These are phyloP conservation scores for Pyrrhura leucotis DNA, from an alignment of 2,797 vertebrate genomes.

Conservation along the genomic window DNA sequence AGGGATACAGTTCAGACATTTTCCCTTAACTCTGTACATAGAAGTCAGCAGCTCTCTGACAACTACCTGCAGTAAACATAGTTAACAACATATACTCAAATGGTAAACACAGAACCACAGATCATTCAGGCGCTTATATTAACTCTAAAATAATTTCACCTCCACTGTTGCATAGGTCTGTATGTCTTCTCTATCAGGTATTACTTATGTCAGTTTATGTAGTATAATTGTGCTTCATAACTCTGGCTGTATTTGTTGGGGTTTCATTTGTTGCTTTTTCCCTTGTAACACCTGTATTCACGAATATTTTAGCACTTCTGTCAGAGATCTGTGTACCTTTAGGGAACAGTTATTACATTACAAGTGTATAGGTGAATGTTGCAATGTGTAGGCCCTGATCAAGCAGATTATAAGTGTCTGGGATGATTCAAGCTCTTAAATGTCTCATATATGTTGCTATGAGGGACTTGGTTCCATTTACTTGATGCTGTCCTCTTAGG, in stretches of 20 bases:
- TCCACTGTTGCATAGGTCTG: neutral
- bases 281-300: neutral
- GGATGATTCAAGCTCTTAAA: neutral
- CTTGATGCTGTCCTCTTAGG: neutral
- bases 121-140: neutral
- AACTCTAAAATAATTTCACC: neutral
- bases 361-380: neutral
- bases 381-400: neutral
- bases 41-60: neutral
- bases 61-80: neutral
- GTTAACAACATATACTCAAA: neutral
- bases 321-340: neutral
- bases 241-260: neutral
- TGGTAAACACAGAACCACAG: neutral
- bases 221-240: neutral
- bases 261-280: neutral
- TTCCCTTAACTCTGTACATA: neutral
- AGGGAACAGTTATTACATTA: neutral
- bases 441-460: neutral
- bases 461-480: neutral
- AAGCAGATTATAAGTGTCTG: neutral
- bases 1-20: neutral
- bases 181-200: neutral
- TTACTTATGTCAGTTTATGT: neutral
- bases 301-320: neutral